Base-by-base conservation (phyloP, 1,140 invertebrate genomes). In the Drosophila takahashii region DNA sequence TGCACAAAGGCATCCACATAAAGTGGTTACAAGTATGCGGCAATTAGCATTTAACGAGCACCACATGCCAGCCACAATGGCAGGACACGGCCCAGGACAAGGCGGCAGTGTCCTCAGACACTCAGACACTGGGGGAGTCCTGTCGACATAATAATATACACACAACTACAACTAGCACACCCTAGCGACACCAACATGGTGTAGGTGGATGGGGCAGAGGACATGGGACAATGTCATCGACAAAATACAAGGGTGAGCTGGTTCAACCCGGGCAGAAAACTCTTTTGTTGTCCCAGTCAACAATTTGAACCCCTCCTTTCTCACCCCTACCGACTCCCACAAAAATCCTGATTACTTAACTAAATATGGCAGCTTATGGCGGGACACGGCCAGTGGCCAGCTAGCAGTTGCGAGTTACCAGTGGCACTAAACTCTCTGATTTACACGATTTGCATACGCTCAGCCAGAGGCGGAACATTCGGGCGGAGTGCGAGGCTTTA, bases 41-140 rank as follows among this genome's bases (percentile, higher is more conserved):
- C 76, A 87, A 87, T 87, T 87, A 89, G 84, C 79, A 83, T 87
- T 78, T 67, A 78, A 76, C 75, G 83, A 79, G 78, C 67, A 58
- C 67, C 81, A 84, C 81, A 83, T 83, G 80, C 66, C 76, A 42
- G 37, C 76, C 74, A 71, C 74, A 77, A 77, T 69, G 73, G 36
- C 74, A 69, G 57, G 56, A 69, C 74, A 77, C 50, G 54, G 73
- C 62, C 39, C 52, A 34, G 59, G 48, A 65, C 42, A 64, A 61
- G 59, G 61, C 10, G 41, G 29, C 29, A 16, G 37, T 58, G 54
- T 65, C 60, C 2, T 32, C 29, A 22, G 22, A 22, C 22, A 22
- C 64, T 67, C 36, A 54, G 64, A 69, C 58, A 71, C 58, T 48
- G 34, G 56, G 45, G 64, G 72, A 41, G 52, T 75, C 71, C 71